phyloP scores from a whole-genome alignment of 2,888 invertebrate genomes.

The Altica lythri region DNA sequence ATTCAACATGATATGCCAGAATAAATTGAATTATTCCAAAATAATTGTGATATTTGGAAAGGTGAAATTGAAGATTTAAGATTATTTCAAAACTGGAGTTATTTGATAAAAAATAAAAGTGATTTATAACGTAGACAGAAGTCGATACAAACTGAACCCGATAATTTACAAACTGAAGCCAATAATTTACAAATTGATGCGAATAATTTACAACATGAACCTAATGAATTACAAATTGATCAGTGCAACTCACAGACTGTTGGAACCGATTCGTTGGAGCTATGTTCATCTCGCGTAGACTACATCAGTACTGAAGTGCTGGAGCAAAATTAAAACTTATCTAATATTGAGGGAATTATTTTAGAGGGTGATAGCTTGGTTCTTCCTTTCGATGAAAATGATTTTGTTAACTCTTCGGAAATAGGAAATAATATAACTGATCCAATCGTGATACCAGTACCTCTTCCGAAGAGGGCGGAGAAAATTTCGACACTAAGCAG shows the following conservation, averaged over 20 bases:
- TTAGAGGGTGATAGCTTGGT: slow-evolving; percentile 3
- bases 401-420: too few species aligned
- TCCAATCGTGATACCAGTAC: too few species aligned
- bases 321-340: neutral
- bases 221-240: neutral
- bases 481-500: too few species aligned
- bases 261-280: neutral
- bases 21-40: too few species aligned
- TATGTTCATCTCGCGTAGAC: neutral
- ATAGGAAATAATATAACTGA: too few species aligned
- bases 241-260: neutral
- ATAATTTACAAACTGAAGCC: too few species aligned
- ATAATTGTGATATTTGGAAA: neutral
- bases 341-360: slow-evolving; percentile 1
- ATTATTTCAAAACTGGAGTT: slow-evolving; percentile 1
- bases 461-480: too few species aligned
- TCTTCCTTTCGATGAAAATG: too few species aligned
- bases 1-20: too few species aligned
- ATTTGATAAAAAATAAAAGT: slow-evolving; percentile 1
- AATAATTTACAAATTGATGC: too few species aligned
- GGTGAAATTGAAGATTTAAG: neutral
- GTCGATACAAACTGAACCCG: neutral
- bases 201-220: too few species aligned
- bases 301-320: slow-evolving; percentile 7
- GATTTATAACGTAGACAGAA: neutral